Percentiles rank a stretch among this genome's conserved stretches.
These are phyloP conservation scores for Epinephelus fuscoguttatus DNA, from an alignment of 2,113 vertebrate species.

Conservation along the genomic window DNA sequence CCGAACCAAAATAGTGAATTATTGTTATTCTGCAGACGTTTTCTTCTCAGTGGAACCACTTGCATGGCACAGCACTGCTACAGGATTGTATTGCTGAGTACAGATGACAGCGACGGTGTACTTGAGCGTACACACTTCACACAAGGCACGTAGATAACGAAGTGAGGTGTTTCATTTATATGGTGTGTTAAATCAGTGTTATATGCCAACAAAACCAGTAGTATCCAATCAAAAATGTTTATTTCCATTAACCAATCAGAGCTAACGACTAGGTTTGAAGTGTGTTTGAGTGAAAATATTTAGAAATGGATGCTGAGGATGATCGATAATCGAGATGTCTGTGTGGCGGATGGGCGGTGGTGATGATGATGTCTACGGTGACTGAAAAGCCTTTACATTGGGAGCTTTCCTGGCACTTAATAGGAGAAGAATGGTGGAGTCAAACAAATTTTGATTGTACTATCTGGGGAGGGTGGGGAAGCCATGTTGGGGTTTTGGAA, in stretches of 20 bases:
- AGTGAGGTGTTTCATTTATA: neutral
- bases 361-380: constrained; percentile 43
- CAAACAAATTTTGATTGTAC: constrained; percentile 73
- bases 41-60: constrained; percentile 38
- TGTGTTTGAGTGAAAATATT: constrained; percentile 40
- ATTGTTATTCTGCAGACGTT: constrained; percentile 34
- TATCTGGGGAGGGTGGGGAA: constrained; percentile 52
- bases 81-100: constrained; percentile 29
- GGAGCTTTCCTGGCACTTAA: constrained; percentile 63
- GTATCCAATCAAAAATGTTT: constrained; percentile 33
- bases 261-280: constrained; percentile 28
- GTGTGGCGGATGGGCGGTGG: constrained; percentile 18
- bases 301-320: constrained; percentile 22
- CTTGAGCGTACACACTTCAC: constrained; percentile 22
- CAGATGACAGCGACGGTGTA: constrained; percentile 30
- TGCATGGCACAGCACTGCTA: constrained; percentile 38
- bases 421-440: constrained; percentile 69
- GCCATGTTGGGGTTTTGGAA: constrained; percentile 49
- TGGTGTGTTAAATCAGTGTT: constrained; percentile 11
- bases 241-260: constrained; percentile 43
- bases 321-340: constrained; percentile 5
- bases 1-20: constrained; percentile 49
- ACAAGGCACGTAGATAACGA: constrained; percentile 16
- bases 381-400: constrained; percentile 61
- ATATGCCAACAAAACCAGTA: constrained; percentile 20